Conservation (phyloP, 2,797 vertebrate genomes). For the Myripristis jacobus region DNA sequence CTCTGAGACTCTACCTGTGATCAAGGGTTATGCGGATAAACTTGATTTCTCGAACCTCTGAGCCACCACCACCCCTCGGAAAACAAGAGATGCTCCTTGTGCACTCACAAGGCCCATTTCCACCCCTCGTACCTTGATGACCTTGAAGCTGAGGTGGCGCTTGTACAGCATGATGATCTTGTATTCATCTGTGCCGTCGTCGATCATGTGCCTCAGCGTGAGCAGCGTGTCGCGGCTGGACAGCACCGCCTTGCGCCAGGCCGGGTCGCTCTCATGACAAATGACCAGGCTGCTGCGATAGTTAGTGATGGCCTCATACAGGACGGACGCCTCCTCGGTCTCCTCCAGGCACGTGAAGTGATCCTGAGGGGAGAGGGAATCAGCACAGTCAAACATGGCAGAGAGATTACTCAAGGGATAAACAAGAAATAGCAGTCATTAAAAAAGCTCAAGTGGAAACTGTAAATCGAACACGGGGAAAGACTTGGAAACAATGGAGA, state of each 20-base stretch:
- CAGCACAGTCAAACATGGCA: neutral
- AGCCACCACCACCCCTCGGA: neutral
- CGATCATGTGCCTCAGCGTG: slow-evolving; percentile 93
- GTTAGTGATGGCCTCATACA: slow-evolving; percentile 93
- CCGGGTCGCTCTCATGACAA: slow-evolving; percentile 95
- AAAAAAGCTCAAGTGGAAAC: neutral
- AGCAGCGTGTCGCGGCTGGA: slow-evolving; percentile 94
- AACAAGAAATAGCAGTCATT: neutral
- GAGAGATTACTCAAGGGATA: neutral
- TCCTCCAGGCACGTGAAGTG: slow-evolving; percentile 98
- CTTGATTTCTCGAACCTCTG: neutral
- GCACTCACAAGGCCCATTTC: neutral
- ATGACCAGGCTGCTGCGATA: slow-evolving; percentile 94
- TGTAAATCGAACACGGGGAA: no score
- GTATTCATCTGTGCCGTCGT: slow-evolving; percentile 95
- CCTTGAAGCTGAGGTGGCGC: slow-evolving; percentile 96
- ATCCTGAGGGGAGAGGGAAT: slow-evolving; percentile 81
- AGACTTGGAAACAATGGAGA: no score
- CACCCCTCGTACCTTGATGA: slow-evolving; percentile 90
- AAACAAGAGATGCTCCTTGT: neutral
- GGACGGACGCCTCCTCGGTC: slow-evolving; percentile 90
- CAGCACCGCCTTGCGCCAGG: slow-evolving; percentile 93
- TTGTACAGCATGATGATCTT: slow-evolving; percentile 99
- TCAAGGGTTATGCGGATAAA: no score
- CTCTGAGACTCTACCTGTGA: no score